A percentile compares a stretch with the other conserved stretches of the same genome.
Conservation (phyloP, 2,797 vertebrate species). For the Sebastes cheni region DNA sequence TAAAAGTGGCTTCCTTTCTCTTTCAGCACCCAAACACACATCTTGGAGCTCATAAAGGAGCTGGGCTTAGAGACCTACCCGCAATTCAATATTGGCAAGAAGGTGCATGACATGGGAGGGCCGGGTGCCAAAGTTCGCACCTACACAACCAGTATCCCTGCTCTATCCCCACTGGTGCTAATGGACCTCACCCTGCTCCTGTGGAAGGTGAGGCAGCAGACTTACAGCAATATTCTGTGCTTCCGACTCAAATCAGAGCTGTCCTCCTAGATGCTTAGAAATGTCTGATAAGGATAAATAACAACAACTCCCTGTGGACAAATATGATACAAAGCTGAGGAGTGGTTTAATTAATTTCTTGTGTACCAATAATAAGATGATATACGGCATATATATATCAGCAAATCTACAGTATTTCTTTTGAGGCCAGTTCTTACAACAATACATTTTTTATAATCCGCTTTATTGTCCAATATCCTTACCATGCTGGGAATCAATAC, state of each 20-base stretch:
- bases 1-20: background rate
- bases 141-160: constrained; percentile 74
- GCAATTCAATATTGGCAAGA: constrained; percentile 77
- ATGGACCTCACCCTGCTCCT: constrained; percentile 75
- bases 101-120: constrained; percentile 77
- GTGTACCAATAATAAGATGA: background rate
- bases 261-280: background rate
- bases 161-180: constrained; percentile 63
- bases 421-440: background rate
- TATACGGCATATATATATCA: background rate
- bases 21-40: constrained; percentile 77
- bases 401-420: background rate
- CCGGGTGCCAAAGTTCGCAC: constrained; percentile 64
- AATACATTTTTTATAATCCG: background rate
- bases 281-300: background rate
- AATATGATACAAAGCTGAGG: background rate
- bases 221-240: background rate
- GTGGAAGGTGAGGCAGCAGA: constrained; percentile 72
- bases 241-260: background rate
- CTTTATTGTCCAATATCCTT: background rate
- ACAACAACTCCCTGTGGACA: background rate
- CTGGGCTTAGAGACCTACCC: constrained; percentile 75
- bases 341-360: background rate
- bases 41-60: constrained; percentile 80
- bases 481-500: background rate